Base-by-base conservation (phyloP, 1,140 invertebrate species). In the Megathymus violae region DNA sequence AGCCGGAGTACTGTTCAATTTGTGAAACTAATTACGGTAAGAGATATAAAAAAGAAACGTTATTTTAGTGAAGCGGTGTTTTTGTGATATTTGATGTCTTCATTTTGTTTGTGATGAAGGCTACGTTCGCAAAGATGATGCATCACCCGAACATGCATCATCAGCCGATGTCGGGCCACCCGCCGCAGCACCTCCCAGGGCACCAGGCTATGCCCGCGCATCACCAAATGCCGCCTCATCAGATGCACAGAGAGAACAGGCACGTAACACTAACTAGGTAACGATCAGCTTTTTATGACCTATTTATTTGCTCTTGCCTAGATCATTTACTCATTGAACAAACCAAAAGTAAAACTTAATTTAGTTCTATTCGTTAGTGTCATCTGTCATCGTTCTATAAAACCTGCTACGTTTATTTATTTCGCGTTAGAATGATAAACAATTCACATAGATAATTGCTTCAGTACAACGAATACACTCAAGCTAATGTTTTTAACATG, bases 91-190 rank as follows among this genome's bases (percentile, higher is more conserved):
- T 34, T 22, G 17, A 54, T 60, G 31, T 58, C 51, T 15, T 51
- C 58, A 63, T 70, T 75, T n/a, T n/a, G n/a, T 80, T 83, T 85
- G 70, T 83, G 59, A 63, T 69, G 62, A 71, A 74, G 71, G 74
- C 80, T 81, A 73, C 69, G 71, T 68, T 81, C 72, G 64, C 61
- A 61, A 87, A 79, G 80, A 90, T 90, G 88, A 90, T 90, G 88
- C 88, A 90, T 88, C 88, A 90, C 80, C 88, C 88, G 80, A 90
- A 90, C 78, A 90, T 90, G 85, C 88, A 90, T 88, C 88, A 90
- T 85, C 88, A 88, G 80, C 77, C 85, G 73, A 90, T 90, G 80
- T 90, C 88, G 34, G 85, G 85, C 65, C 88, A 88, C 76, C 87
- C 87, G 63, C 80, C 85, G 59, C 88, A 90, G 73, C 88, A 90